Conservation (phyloP, 2,797 vertebrate genomes). For the Staurois parvus region DNA sequence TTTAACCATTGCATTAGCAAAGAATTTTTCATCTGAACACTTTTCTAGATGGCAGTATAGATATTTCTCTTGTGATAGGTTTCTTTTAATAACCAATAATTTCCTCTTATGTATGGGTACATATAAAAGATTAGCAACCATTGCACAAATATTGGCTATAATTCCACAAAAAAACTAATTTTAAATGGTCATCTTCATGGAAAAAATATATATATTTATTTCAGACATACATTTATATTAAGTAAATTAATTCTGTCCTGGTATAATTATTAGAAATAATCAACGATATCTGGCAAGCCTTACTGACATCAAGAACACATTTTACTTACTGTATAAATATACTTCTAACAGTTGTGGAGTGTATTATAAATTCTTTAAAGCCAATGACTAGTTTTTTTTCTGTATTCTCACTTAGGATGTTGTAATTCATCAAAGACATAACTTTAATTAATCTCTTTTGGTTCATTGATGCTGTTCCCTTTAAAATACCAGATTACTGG, state of each 20-base stretch:
- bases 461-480: slow-evolving; percentile 39
- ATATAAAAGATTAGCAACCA: no score
- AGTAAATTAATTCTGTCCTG: background rate
- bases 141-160: no score
- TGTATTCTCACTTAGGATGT: background rate
- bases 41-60: no score
- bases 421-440: slow-evolving; percentile 43
- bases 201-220: no score
- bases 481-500: slow-evolving; percentile 21
- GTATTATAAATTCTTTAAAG: background rate
- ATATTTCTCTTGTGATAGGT: no score
- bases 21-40: no score
- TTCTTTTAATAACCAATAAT: no score
- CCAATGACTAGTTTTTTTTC: background rate
- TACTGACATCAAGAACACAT: background rate
- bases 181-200: no score
- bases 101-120: no score
- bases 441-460: slow-evolving; percentile 49
- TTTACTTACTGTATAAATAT: background rate
- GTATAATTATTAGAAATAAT: slow-evolving; percentile 16
- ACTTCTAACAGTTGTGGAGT: slow-evolving; percentile 1
- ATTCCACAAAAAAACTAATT: no score
- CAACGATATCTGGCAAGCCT: background rate
- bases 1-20: no score
- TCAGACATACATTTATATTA: background rate